Percentiles rank a stretch among this genome's conserved stretches.
phyloP scores from a whole-genome alignment of 2,888 invertebrate genomes.

The Harpalus rubripes region DNA sequence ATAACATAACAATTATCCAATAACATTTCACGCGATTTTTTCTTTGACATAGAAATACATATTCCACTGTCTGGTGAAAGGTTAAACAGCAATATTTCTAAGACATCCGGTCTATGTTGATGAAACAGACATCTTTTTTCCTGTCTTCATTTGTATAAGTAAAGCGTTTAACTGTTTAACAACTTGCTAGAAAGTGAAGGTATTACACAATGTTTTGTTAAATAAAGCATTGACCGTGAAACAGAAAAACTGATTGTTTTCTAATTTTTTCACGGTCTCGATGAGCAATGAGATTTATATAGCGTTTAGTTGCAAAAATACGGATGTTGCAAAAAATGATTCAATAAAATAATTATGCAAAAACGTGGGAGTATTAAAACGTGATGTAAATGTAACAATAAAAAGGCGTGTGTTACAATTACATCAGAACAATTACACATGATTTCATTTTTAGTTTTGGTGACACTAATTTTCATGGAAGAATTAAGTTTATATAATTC shows the following conservation, averaged over 20 bases:
- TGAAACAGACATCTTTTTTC: slow-evolving; percentile 32
- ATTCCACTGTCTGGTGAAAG: slow-evolving; percentile 38
- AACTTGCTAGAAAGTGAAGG: slow-evolving; percentile 44
- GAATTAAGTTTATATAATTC: neutral
- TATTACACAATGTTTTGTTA: slow-evolving; percentile 56
- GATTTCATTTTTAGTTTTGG: neutral
- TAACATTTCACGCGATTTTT: slow-evolving; percentile 50
- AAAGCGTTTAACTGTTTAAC: slow-evolving; percentile 48
- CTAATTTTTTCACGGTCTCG: slow-evolving; percentile 60
- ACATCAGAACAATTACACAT: neutral
- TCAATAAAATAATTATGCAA: neutral
- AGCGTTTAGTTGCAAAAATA: neutral
- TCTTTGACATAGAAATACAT: slow-evolving; percentile 37
- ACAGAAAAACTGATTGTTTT: slow-evolving; percentile 50
- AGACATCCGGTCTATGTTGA: slow-evolving; percentile 20
- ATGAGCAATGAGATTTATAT: slow-evolving; percentile 16
- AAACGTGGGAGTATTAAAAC: neutral
- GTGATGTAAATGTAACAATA: neutral
- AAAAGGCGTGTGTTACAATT: slow-evolving; percentile 2
- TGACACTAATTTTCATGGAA: neutral
- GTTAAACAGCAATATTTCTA: slow-evolving; percentile 9
- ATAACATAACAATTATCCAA: slow-evolving; percentile 22
- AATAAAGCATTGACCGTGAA: slow-evolving; percentile 63
- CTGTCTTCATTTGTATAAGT: slow-evolving; percentile 52
- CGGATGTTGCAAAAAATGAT: neutral